These are phyloP conservation scores for Monarcha castaneiventris DNA, from an alignment of 2,113 vertebrate genomes.

Conservation along the genomic window DNA sequence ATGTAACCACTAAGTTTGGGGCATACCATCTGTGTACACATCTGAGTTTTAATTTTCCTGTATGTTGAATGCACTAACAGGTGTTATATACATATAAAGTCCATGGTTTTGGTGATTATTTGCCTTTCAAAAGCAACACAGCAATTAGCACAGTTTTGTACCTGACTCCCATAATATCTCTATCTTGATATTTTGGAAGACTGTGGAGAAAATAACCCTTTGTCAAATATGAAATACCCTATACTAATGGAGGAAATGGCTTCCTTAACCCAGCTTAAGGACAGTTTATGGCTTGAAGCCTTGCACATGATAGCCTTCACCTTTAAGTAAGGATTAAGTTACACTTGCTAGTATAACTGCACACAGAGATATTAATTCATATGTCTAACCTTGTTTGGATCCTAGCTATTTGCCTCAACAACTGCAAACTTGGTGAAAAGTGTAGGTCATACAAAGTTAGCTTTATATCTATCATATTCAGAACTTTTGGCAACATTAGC, in stretches of 20 bases:
- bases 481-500: not conserved
- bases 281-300: not conserved
- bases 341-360: not conserved
- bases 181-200: not conserved
- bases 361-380: not conserved
- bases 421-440: not conserved
- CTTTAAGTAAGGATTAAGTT: slow-evolving; percentile 1
- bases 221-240: not conserved
- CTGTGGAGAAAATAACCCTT: not conserved
- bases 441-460: not conserved
- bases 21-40: not conserved
- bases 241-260: not conserved
- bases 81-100: not conserved
- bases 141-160: not conserved
- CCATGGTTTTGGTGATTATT: not conserved
- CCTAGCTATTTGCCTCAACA: not conserved
- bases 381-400: not conserved
- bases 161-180: not conserved
- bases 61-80: not conserved
- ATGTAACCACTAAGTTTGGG: not conserved
- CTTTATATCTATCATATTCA: not conserved
- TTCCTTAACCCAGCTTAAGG: not conserved
- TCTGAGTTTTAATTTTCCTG: not conserved
- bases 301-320: not conserved
- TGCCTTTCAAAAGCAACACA: not conserved